phyloP scores from a whole-genome alignment of 2,113 vertebrate genomes.

The Triplophysa tibetana region DNA sequence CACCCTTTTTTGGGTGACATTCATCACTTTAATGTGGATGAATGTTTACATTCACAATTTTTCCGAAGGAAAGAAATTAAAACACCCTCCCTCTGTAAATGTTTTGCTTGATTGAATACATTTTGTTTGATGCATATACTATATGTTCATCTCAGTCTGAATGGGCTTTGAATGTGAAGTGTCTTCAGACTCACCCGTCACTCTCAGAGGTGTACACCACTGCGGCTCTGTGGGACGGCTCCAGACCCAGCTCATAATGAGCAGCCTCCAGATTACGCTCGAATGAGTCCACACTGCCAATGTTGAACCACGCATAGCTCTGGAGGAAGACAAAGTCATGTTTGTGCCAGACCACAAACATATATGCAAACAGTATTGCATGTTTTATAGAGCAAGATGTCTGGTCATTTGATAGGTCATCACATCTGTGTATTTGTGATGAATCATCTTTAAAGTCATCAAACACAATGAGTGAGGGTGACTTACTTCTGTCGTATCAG shows the following conservation, averaged over 20 bases:
- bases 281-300: slow-evolving; percentile 77
- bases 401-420: too few species aligned
- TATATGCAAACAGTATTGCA: not conserved
- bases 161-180: too few species aligned
- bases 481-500: slow-evolving; percentile 64
- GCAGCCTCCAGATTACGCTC: slow-evolving; percentile 77
- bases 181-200: slow-evolving; percentile 66
- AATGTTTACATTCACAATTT: too few species aligned
- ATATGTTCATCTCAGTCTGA: too few species aligned
- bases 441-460: not conserved
- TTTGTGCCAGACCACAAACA: not conserved
- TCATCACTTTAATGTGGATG: too few species aligned
- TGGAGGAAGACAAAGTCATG: slow-evolving; percentile 41
- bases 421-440: too few species aligned
- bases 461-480: not conserved
- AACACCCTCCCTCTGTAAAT: too few species aligned
- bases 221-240: slow-evolving; percentile 55
- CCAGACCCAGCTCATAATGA: slow-evolving; percentile 72
- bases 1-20: too few species aligned
- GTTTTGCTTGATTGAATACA: too few species aligned
- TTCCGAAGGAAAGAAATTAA: too few species aligned
- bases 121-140: too few species aligned
- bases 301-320: slow-evolving; percentile 78
- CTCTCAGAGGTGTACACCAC: slow-evolving; percentile 74
- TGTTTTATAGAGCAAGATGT: not conserved